Conservation (phyloP, 2,113 vertebrate genomes). For the Nannobrachium achirus region DNA sequence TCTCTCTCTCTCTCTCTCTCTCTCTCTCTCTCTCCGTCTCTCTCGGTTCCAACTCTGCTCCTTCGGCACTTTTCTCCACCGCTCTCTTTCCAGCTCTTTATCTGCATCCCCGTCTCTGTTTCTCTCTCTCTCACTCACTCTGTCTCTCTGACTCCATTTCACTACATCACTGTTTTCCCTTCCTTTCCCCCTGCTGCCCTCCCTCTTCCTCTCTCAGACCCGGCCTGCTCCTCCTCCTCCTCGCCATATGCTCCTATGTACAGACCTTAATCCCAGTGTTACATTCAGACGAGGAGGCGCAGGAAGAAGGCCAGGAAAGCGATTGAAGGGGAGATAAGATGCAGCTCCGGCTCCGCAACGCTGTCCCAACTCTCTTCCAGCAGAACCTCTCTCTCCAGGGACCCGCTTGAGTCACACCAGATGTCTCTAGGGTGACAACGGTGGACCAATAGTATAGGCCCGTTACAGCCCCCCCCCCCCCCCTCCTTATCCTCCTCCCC, state of each 20-base stretch:
- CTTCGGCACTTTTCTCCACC: too few relatives aligned
- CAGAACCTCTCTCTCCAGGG: slow-evolving; percentile 27
- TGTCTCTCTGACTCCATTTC: too few relatives aligned
- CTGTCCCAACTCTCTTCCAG: slow-evolving; percentile 23
- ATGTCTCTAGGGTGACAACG: slow-evolving; percentile 41
- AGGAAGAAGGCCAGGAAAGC: slow-evolving; percentile 11
- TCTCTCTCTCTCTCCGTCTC: background rate
- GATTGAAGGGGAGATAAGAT: slow-evolving; percentile 8
- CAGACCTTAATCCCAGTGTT: slow-evolving; percentile 15
- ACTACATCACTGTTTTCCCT: too few relatives aligned
- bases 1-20: background rate
- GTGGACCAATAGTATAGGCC: slow-evolving; percentile 22
- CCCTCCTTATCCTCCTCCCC: too few relatives aligned
- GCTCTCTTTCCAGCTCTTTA: too few relatives aligned
- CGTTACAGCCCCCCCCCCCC: slow-evolving; percentile 20
- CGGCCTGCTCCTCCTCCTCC: background rate
- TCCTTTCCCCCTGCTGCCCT: too few relatives aligned
- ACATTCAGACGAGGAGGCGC: slow-evolving; percentile 4
- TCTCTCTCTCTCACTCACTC: too few relatives aligned
- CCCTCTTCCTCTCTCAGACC: too few relatives aligned
- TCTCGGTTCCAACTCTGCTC: too few relatives aligned
- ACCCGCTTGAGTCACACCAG: slow-evolving; percentile 31
- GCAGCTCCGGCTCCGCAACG: slow-evolving; percentile 29
- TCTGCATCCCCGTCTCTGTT: too few relatives aligned
- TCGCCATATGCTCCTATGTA: background rate